Percentiles rank a stretch among this genome's conserved stretches.
phyloP scores from a whole-genome alignment of 2,888 invertebrate species.

The Callinectes sapidus region DNA sequence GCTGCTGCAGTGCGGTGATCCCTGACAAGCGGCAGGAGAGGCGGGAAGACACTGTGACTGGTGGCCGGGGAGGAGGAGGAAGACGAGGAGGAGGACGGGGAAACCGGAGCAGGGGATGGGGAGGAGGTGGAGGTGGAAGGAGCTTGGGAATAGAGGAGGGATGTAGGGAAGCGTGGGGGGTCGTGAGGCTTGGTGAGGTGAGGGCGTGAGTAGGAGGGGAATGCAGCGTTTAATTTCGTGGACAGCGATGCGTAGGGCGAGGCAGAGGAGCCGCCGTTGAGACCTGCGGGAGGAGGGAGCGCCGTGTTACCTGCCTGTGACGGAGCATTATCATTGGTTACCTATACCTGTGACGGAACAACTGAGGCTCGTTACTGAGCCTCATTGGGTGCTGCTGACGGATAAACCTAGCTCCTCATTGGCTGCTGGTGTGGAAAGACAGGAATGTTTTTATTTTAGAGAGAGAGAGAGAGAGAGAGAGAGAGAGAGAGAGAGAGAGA shows the following conservation, averaged over 20 bases:
- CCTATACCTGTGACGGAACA: background rate
- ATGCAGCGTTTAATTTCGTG: constrained; percentile 46
- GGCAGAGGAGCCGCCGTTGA: constrained; percentile 38
- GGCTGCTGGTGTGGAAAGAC: too few relatives aligned
- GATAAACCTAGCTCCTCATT: too few relatives aligned
- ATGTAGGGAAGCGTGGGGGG: constrained; percentile 45
- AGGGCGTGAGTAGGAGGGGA: constrained; percentile 50
- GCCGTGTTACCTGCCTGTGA: background rate
- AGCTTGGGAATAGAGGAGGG: constrained; percentile 42
- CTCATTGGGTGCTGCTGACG: too few relatives aligned
- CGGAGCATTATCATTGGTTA: background rate
- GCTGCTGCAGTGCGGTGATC: constrained; percentile 50
- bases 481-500: background rate
- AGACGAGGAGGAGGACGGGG: constrained; percentile 46
- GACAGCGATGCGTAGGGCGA: constrained; percentile 60
- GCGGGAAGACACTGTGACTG: constrained; percentile 54
- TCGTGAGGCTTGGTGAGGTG: constrained; percentile 51
- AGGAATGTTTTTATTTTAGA: too few relatives aligned
- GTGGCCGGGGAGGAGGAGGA: constrained; percentile 38
- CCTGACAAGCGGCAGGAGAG: constrained; percentile 58
- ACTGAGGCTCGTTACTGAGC: too few relatives aligned
- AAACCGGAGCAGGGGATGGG: constrained; percentile 33
- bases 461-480: background rate
- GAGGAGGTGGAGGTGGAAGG: constrained; percentile 54
- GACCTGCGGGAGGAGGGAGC: background rate